Conservation (phyloP, 2,113 vertebrate genomes). For the Acinonyx jubatus region DNA sequence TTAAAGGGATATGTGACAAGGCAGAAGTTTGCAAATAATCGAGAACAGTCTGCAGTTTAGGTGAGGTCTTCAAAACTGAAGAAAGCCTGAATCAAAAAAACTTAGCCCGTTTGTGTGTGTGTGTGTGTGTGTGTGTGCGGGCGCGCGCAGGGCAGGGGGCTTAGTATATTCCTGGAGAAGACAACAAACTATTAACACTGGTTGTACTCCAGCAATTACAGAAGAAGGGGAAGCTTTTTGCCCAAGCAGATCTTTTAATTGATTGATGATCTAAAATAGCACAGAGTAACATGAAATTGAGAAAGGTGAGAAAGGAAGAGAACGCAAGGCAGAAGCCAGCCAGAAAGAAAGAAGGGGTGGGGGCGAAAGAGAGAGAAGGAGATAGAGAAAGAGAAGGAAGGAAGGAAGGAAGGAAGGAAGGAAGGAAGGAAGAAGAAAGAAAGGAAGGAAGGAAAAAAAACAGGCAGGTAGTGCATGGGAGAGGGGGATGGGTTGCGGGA, state of each 20-base stretch:
- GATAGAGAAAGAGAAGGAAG: neutral
- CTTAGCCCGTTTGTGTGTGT: neutral
- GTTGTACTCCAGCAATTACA: neutral
- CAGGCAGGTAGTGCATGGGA: neutral
- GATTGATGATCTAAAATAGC: neutral
- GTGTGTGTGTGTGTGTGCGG: neutral
- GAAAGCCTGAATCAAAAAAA: slow-evolving; percentile 7
- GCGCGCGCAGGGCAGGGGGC: too few species aligned
- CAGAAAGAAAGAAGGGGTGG: neutral
- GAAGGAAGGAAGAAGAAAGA: too few species aligned
- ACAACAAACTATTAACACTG: neutral
- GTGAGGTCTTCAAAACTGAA: neutral
- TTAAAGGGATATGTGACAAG: neutral
- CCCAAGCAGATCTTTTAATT: neutral
- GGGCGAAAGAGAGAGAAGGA: too few species aligned
- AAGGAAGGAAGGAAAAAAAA: accelerated
- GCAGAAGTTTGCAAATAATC: neutral
- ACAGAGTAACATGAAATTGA: neutral
- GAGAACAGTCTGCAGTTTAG: neutral
- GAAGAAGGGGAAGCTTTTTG: neutral
- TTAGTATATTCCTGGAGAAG: neutral
- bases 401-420: too few species aligned
- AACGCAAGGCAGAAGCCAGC: neutral
- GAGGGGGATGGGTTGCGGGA: neutral
- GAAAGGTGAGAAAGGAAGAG: neutral